phyloP scores from a whole-genome alignment of 2,888 invertebrate species.

The Cheilosia pagana region DNA sequence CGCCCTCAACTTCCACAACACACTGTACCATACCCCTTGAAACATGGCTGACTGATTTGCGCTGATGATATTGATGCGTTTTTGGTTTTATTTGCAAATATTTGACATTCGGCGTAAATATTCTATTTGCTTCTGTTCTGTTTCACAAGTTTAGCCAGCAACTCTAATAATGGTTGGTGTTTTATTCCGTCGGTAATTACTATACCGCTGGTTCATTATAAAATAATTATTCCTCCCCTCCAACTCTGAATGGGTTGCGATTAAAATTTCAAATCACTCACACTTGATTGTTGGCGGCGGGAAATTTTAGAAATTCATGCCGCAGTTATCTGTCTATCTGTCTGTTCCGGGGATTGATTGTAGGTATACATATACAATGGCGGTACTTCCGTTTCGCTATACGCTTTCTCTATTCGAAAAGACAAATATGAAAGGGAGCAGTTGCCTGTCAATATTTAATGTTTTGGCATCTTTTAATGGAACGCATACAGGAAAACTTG shows the following conservation, averaged over 20 bases:
- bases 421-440: constrained; percentile 33
- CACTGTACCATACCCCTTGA: constrained; percentile 29
- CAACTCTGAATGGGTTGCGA: not conserved
- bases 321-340: constrained; percentile 21
- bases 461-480: constrained; percentile 2
- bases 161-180: constrained; percentile 18
- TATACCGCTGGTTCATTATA: constrained; percentile 12
- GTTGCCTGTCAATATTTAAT: constrained; percentile 48
- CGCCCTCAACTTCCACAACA: constrained; percentile 12
- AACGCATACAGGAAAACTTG: constrained; percentile 1
- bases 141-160: not conserved
- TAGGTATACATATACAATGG: not conserved
- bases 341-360: constrained; percentile 16
- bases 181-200: constrained; percentile 50
- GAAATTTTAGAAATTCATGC: constrained; percentile 6
- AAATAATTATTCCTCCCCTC: constrained; percentile 31
- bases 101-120: constrained; percentile 65
- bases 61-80: constrained; percentile 49
- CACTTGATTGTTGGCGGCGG: constrained; percentile 14
- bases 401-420: constrained; percentile 21
- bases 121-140: constrained; percentile 46
- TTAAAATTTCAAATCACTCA: constrained; percentile 57
- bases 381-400: constrained; percentile 3
- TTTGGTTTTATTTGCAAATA: constrained; percentile 34
- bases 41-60: constrained; percentile 32